A percentile compares a stretch with the other conserved stretches of the same genome.
Evolutionary conservation across 2,888 invertebrate genomes (phyloP).

Genomic region (Lasiommata megera): DNA sequence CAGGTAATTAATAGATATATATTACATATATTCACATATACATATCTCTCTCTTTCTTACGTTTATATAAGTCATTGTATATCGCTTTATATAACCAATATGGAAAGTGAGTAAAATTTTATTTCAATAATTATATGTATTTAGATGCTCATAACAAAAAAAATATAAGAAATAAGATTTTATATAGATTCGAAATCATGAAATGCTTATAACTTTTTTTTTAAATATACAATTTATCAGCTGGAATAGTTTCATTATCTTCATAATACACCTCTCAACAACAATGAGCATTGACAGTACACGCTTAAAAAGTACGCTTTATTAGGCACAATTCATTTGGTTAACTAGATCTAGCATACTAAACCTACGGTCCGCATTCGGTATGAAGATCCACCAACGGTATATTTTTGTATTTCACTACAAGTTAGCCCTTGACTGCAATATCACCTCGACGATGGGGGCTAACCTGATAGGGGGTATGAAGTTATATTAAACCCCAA

Average conservation of each 20-base stretch:
- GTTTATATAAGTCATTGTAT: constrained; percentile 11
- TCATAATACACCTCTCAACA: neutral
- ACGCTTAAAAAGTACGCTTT: constrained; percentile 44
- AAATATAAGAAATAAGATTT: too few relatives aligned
- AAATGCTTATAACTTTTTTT: neutral
- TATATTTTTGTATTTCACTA: too few relatives aligned
- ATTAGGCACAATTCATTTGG: constrained; percentile 76
- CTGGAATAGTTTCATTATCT: neutral
- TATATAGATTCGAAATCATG: neutral
- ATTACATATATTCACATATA: neutral
- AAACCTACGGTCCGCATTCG: constrained; percentile 50
- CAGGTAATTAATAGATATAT: too few relatives aligned
- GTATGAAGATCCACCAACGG: constrained; percentile 37
- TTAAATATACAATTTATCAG: neutral
- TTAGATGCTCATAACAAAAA: too few relatives aligned
- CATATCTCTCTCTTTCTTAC: neutral
- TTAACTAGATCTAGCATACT: constrained; percentile 73
- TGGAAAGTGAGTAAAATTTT: too few relatives aligned
- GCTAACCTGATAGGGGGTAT: too few relatives aligned
- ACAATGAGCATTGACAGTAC: constrained; percentile 28
- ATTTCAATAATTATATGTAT: too few relatives aligned
- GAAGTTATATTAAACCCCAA: too few relatives aligned
- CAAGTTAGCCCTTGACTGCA: too few relatives aligned
- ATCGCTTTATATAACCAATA: constrained; percentile 6
- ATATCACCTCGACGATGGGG: too few relatives aligned